phyloP scores from a whole-genome alignment of 2,113 vertebrate species.

The Mus musculus region GRCm39 chr8:7344501-7345000 shows the following conservation, averaged over 20 bases:
- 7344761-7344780: not conserved
- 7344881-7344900: not conserved
- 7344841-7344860: not conserved
- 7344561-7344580: conserved; percentile 19
- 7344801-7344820: not conserved
- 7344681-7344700: not conserved
- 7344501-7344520: not conserved
- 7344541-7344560: conserved; percentile 44
- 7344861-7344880: not conserved
- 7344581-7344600: not conserved
- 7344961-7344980: not conserved
- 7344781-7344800: not conserved
- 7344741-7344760: not conserved
- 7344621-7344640: not conserved
- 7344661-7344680: not conserved
- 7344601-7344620: not conserved
- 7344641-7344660: accelerated
- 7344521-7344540: conserved; percentile 49
- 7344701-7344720: not conserved
- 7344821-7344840: not conserved
- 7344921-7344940: not conserved
- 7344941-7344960: not conserved
- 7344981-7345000: not conserved
- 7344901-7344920: not conserved
- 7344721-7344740: not conserved